A percentile compares a stretch with the other conserved stretches of the same genome.
Conservation (phyloP, 2,888 invertebrate species). For the Dryococelus australis region DNA sequence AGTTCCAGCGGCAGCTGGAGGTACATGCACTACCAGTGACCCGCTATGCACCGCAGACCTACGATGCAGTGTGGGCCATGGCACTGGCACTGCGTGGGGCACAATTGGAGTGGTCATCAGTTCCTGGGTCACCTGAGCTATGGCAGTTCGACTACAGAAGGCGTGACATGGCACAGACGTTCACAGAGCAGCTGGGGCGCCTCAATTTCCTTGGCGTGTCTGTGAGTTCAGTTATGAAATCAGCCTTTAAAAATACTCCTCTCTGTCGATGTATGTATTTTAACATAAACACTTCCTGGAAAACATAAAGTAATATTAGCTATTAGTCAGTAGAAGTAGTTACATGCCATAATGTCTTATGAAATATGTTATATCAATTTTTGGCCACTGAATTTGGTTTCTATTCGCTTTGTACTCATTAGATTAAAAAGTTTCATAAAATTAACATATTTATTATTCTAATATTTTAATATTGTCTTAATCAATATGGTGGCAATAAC, state of each 20-base stretch:
- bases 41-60: constrained; percentile 78
- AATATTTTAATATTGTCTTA: too few relatives aligned
- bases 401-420: too few relatives aligned
- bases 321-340: too few relatives aligned
- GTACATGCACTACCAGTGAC: constrained; percentile 53
- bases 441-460: too few relatives aligned
- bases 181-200: constrained; percentile 74
- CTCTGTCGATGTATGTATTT: too few relatives aligned
- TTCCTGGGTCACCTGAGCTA: constrained; percentile 56
- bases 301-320: too few relatives aligned
- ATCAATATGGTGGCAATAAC: too few relatives aligned
- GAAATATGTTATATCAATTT: too few relatives aligned
- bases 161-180: constrained; percentile 74
- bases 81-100: constrained; percentile 76
- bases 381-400: too few relatives aligned
- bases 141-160: constrained; percentile 77
- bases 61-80: constrained; percentile 92
- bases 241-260: background rate
- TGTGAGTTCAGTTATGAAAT: constrained; percentile 64
- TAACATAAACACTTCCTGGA: too few relatives aligned
- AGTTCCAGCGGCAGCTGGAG: constrained; percentile 69
- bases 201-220: constrained; percentile 86
- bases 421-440: too few relatives aligned
- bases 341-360: too few relatives aligned
- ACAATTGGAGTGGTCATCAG: constrained; percentile 65